Conservation (phyloP, 2,797 vertebrate genomes). For the Arnoldichthys spilopterus region DNA sequence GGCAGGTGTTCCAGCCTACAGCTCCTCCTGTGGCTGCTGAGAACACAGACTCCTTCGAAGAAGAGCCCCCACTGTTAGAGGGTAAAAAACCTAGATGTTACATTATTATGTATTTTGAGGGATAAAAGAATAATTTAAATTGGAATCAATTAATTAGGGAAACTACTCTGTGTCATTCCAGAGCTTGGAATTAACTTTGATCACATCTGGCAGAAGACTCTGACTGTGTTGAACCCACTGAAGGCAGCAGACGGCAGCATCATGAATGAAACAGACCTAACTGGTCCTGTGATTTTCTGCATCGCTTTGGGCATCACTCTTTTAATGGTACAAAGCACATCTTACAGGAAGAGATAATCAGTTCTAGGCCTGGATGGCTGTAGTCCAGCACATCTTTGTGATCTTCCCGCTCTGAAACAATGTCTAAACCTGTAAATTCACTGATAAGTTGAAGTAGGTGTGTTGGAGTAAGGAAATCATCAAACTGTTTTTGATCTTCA, state of each 20-base stretch:
- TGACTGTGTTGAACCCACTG: conserved; percentile 93
- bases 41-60: conserved; percentile 54
- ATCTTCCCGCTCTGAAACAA: neutral
- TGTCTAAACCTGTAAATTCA: neutral
- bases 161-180: conserved; percentile 55
- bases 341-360: neutral
- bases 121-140: neutral
- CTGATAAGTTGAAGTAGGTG: neutral
- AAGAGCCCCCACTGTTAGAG: conserved; percentile 71
- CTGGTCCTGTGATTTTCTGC: conserved; percentile 96
- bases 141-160: neutral
- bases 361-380: neutral
- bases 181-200: conserved; percentile 98
- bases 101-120: neutral
- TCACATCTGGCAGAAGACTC: conserved; percentile 99
- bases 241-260: conserved; percentile 95
- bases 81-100: conserved; percentile 57
- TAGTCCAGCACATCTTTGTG: neutral
- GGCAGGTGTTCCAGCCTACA: conserved; percentile 65
- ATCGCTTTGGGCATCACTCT: conserved; percentile 92
- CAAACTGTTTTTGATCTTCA: neutral
- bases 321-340: conserved; percentile 82
- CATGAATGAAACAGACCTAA: conserved; percentile 98
- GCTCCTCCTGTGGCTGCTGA: conserved; percentile 33
- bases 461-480: neutral